Base-by-base conservation (phyloP, 2,888 invertebrate genomes). In the Leucophora obtusa region DNA sequence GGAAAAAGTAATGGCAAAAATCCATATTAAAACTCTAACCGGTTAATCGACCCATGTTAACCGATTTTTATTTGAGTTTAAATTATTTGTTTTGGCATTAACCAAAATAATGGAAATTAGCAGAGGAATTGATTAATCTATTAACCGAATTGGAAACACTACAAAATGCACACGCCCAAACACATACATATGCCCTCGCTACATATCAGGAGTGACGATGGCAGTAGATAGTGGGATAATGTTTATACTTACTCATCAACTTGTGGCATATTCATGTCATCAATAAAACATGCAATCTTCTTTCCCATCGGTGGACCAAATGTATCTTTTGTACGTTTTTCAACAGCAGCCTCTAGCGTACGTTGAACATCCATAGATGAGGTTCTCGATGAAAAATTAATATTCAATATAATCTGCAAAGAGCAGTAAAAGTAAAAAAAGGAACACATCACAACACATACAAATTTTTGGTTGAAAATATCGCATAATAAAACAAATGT, bases 181-280 rank as follows among this genome's bases (percentile, higher is more conserved):
- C 21, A 21, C 21, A n/a, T n/a, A 3, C 21, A 21, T 21, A 3
- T 21, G 2, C 4, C 2, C 21, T 21, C 4, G 21, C 21, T 21
- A 21, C 21, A 21, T n/a, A n/a, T 4, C 21, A 21, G 21, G 2
- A 21, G 21, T 21, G 21, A 21, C 21, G 21, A 4, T 21, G 21
- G 4, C 4, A 21, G 21, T 21, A 21, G 21, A 21, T 7, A 28
- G 28, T 28, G 28, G 28, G 3, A 28, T 38, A 38, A 38, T 11
- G 11, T 2, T 14, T 14, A n/a, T 70, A 86, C 87, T 87, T 84
- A 90, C 88, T 88, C 87, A 85, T 90, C 90, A 58, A 95, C 94
- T 90, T 94, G 93, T 38, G 98, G 97, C 97, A 97, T 97, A 88
- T 97, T 97, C 94, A 98, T 95, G 87, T 98, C 97, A 87, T 98